phyloP scores from a whole-genome alignment of 2,113 vertebrate species.

The Athene cunicularia region DNA sequence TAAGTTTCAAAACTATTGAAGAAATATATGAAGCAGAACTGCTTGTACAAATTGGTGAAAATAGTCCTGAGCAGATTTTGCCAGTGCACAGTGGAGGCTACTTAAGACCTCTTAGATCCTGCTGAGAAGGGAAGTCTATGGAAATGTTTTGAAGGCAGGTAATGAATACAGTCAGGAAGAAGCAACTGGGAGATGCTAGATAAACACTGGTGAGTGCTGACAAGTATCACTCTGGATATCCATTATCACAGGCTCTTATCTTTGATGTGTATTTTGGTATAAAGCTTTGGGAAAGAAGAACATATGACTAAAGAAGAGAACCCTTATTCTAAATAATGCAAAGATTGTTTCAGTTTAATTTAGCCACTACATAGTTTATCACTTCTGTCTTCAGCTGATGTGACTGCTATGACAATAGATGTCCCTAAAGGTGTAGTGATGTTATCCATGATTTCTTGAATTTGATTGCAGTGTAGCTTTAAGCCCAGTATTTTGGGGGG shows the following conservation, averaged over 20 bases:
- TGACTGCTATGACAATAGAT: background rate
- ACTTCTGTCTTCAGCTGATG: background rate
- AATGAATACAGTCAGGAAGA: background rate
- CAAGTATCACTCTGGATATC: background rate
- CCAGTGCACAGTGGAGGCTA: background rate
- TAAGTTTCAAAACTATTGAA: background rate
- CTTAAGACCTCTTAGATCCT: background rate
- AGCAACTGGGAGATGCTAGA: background rate
- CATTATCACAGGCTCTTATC: background rate
- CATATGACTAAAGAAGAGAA: background rate
- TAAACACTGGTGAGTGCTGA: background rate
- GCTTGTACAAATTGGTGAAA: background rate
- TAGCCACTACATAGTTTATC: background rate
- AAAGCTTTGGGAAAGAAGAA: background rate
- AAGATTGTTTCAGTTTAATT: background rate
- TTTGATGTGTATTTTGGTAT: background rate
- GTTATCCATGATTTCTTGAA: background rate
- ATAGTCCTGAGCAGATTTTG: background rate
- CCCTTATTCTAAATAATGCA: background rate
- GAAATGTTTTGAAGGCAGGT: slow-evolving; percentile 22
- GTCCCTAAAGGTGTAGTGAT: background rate
- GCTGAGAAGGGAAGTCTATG: background rate
- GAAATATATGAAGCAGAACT: background rate
- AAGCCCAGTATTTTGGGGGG: background rate
- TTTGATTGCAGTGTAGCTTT: background rate